phyloP scores from a whole-genome alignment of 2,888 invertebrate genomes.

The Clunio marinus region DNA sequence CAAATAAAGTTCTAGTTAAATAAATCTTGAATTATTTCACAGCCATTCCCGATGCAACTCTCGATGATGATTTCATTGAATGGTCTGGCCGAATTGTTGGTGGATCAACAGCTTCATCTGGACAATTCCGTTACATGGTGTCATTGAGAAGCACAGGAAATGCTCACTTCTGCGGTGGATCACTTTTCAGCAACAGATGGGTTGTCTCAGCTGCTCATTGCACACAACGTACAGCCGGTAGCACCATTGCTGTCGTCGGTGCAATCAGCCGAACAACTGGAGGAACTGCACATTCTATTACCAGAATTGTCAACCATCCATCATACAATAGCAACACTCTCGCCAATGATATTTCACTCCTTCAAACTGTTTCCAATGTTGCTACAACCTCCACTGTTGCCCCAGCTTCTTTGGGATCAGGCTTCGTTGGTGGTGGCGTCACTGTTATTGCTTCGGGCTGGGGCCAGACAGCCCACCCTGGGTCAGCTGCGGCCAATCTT shows the following conservation, averaged over 20 bases:
- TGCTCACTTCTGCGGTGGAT: constrained; percentile 42
- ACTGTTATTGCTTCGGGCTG: constrained; percentile 34
- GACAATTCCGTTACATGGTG: constrained; percentile 35
- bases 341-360: constrained; percentile 36
- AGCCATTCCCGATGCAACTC: neutral
- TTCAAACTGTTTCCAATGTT: constrained; percentile 27
- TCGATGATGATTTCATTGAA: constrained; percentile 17
- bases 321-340: constrained; percentile 29
- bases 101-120: constrained; percentile 26
- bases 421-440: constrained; percentile 1
- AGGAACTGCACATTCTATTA: constrained; percentile 21
- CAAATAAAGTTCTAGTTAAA: neutral
- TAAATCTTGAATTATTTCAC: neutral
- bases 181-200: constrained; percentile 42
- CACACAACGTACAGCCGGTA: constrained; percentile 30
- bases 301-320: constrained; percentile 37
- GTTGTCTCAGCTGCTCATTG: constrained; percentile 43
- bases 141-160: constrained; percentile 27
- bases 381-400: neutral
- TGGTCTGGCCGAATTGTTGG: constrained; percentile 36
- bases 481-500: constrained; percentile 34
- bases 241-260: constrained; percentile 34
- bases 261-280: constrained; percentile 35
- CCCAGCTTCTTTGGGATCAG: constrained; percentile 40
- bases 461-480: constrained; percentile 40